These are phyloP conservation scores for Danaus plexippus DNA, from an alignment of 1,140 invertebrate species.

Conservation along the genomic window DNA sequence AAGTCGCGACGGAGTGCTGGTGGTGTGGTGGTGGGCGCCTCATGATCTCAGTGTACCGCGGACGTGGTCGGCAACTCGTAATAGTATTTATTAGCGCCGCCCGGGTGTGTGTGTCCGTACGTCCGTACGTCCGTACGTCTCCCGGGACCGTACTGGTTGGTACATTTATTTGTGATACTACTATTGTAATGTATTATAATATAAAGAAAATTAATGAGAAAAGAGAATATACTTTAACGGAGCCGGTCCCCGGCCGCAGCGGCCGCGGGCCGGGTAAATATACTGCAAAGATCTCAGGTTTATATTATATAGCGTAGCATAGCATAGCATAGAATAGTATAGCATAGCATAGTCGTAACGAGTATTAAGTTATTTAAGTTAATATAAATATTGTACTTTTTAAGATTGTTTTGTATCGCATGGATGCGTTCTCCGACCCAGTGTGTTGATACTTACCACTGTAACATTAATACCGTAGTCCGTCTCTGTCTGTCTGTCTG, in stretches of 20 bases:
- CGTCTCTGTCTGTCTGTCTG: no score
- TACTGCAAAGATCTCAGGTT: conserved; percentile 68
- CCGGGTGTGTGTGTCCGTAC: conserved; percentile 7
- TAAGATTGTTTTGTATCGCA: conserved; percentile 65
- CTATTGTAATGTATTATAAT: conserved; percentile 63
- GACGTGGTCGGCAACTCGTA: conserved; percentile 55
- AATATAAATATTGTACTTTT: conserved; percentile 68
- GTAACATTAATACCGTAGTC: no score
- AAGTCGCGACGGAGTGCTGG: conserved; percentile 35
- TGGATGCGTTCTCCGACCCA: conserved; percentile 46
- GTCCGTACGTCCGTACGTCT: conserved; percentile 54
- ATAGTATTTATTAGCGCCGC: conserved; percentile 67
- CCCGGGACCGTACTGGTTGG: conserved; percentile 67
- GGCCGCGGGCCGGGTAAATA: conserved; percentile 44
- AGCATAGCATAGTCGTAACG: conserved; percentile 57
- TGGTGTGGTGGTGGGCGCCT: conserved; percentile 30
- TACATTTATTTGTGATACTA: conserved; percentile 73
- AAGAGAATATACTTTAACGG: conserved; percentile 57
- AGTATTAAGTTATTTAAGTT: conserved; percentile 73
- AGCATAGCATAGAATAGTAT: conserved; percentile 30
- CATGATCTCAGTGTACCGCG: conserved; percentile 25
- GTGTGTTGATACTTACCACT: conserved; percentile 17
- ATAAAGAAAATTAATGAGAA: conserved; percentile 53
- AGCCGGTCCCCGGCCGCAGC: conserved; percentile 46
- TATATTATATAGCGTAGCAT: conserved; percentile 43